Percentiles rank a stretch among this genome's conserved stretches.
phyloP scores from a whole-genome alignment of 2,888 invertebrate genomes.

The Brenthis ino region DNA sequence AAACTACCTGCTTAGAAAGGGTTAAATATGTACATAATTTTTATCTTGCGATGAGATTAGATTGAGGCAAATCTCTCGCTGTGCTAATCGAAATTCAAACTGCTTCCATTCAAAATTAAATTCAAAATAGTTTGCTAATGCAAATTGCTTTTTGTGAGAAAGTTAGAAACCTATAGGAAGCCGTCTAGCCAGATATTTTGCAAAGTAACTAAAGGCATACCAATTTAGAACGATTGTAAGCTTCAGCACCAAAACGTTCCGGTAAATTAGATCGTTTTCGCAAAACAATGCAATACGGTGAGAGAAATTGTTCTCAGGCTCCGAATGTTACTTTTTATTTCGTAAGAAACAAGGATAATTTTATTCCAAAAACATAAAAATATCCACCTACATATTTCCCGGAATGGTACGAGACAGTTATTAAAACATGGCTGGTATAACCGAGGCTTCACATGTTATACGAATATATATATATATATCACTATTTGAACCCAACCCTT shows the following conservation, averaged over 20 bases:
- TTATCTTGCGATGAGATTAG: too few relatives aligned
- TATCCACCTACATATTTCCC: constrained; percentile 22
- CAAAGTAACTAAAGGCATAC: constrained; percentile 5
- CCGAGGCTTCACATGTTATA: constrained; percentile 8
- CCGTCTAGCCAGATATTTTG: constrained; percentile 4
- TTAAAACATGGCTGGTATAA: background rate
- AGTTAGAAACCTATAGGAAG: constrained; percentile 10
- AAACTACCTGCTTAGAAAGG: constrained; percentile 9
- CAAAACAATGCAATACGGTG: constrained; percentile 8
- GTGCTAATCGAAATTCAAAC: too few relatives aligned
- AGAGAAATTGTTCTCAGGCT: constrained; percentile 22
- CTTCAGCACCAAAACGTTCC: constrained; percentile 10
- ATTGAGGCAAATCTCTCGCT: too few relatives aligned
- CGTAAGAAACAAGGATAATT: constrained; percentile 11
- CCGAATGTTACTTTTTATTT: background rate
- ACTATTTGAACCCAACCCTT: too few relatives aligned
- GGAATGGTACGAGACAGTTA: constrained; percentile 17
- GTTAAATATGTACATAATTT: background rate
- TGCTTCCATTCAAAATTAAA: background rate
- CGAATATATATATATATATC: too few relatives aligned
- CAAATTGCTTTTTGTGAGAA: constrained; percentile 2
- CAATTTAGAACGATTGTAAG: constrained; percentile 18
- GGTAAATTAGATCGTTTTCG: constrained; percentile 18
- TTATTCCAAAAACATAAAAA: constrained; percentile 7
- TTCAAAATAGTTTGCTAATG: background rate